Evolutionary conservation across 2,113 vertebrate species (phyloP).

Genomic region (Poeciliopsis prolifica): DNA sequence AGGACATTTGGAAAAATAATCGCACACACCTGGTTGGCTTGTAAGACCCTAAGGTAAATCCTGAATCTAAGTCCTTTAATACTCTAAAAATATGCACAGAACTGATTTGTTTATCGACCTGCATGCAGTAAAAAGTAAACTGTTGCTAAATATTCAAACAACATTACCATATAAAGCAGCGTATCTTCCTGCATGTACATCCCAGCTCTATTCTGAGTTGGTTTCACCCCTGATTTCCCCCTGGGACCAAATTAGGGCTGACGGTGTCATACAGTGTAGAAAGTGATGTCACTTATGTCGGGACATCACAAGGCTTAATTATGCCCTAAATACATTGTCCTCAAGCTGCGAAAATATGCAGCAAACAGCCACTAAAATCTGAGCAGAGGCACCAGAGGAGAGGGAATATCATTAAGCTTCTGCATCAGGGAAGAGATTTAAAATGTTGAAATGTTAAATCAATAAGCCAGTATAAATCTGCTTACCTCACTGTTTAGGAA

Average conservation of each 20-base stretch:
- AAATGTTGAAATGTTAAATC: slow-evolving; percentile 26
- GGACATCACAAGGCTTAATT: slow-evolving; percentile 58
- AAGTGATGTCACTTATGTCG: slow-evolving; percentile 60
- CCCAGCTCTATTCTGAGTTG: slow-evolving; percentile 36
- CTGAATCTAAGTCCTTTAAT: neutral
- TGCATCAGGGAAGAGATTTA: slow-evolving; percentile 4
- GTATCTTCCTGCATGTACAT: slow-evolving; percentile 6
- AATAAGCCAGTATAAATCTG: slow-evolving; percentile 30
- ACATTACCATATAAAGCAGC: neutral
- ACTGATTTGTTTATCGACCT: neutral
- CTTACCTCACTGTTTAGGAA: slow-evolving; percentile 94
- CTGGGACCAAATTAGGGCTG: slow-evolving; percentile 38
- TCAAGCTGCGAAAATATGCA: slow-evolving; percentile 4
- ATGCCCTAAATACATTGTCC: slow-evolving; percentile 43
- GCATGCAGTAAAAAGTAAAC: neutral
- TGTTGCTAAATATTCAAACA: neutral
- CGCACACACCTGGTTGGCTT: neutral
- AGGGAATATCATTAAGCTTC: slow-evolving; percentile 14
- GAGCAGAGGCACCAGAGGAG: neutral
- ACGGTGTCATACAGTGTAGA: slow-evolving; percentile 54
- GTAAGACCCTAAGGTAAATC: neutral
- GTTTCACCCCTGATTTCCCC: slow-evolving; percentile 38
- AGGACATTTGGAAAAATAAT: neutral
- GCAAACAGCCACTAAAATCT: slow-evolving; percentile 25
- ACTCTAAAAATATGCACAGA: neutral